phyloP scores from a whole-genome alignment of 2,888 invertebrate genomes.

The Sesia apiformis region DNA sequence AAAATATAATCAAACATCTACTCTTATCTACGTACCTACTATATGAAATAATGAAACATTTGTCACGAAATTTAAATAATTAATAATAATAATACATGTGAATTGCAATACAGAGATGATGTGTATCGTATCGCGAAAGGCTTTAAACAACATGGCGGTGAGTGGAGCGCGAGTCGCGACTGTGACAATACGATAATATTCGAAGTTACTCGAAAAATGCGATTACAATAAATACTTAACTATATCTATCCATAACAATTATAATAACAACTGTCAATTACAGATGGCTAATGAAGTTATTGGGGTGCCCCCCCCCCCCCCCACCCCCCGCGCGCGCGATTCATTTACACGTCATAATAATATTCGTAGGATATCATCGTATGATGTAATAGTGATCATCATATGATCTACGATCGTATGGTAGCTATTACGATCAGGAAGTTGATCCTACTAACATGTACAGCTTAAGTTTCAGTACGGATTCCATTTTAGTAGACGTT shows the following conservation, averaged over 20 bases:
- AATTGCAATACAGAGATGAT: background rate
- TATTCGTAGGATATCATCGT: no score
- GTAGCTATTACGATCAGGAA: no score
- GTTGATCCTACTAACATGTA: no score
- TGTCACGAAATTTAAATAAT: background rate
- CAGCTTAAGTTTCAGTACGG: no score
- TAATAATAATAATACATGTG: background rate
- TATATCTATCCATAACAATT: conserved; percentile 8
- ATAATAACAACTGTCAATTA: conserved; percentile 4
- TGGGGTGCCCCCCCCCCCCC: no score
- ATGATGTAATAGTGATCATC: no score
- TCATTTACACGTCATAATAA: no score
- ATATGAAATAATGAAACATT: background rate
- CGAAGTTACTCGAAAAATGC: background rate
- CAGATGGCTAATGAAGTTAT: no score
- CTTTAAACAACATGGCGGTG: no score
- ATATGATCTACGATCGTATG: no score
- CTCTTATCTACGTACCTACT: background rate
- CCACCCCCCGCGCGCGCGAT: no score
- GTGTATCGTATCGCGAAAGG: background rate
- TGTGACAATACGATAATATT: background rate
- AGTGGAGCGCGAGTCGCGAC: background rate
- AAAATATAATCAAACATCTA: background rate
- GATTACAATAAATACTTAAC: conserved; percentile 7
- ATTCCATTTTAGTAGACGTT: no score